Evolutionary conservation across 1,140 invertebrate genomes (phyloP), one percentile per base, ranked within the genome.

Genomic region (Penaeus chinensis): DNA sequence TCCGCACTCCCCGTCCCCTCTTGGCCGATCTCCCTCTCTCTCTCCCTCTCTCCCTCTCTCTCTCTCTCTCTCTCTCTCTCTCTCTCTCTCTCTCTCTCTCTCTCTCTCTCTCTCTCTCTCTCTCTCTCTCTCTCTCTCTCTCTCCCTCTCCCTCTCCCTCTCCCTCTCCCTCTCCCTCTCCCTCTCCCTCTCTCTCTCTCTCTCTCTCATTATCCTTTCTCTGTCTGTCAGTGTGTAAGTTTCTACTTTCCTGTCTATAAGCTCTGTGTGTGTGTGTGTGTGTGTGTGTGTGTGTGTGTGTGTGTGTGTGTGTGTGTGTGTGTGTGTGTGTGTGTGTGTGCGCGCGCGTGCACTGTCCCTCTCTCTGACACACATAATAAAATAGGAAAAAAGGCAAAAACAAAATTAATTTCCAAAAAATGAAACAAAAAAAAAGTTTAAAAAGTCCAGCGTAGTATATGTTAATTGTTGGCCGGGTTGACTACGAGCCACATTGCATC

Each of bases 281-380:
- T 2, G 76, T 77, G 76, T 77, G 74, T 77, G 74, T 77, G 74
- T 77, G 74, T 77, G 74, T 77, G 32, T 78, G 76, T 78, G 76
- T 78, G 76, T 42, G 32, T 78, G 76, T 42, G 76, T 78, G 27
- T 42, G 32, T 20, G 32, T 4, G 32, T 42, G 76, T 20, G 42
- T 42, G 42, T 20, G 32, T 24, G 32, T 18, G 13, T 42, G 61
- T 5, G 76, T 54, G 18, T 37, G 47, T 42, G 42, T n/a, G 60
- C 19, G 54, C 76, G 42, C 13, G 18, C 32, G 42, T 42, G 42
- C 19, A 76, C 69, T 27, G 3, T 4, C 69, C 24, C 69, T 27
- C 69, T 4, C 69, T 27, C 69, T 27, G 3, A 3, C 69, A 74
- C 69, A 74, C 69, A 74, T n/a, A 16, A 76, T n/a, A n/a, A 54